phyloP scores from a whole-genome alignment of 2,888 invertebrate genomes.

The Zele albiditarsus region DNA sequence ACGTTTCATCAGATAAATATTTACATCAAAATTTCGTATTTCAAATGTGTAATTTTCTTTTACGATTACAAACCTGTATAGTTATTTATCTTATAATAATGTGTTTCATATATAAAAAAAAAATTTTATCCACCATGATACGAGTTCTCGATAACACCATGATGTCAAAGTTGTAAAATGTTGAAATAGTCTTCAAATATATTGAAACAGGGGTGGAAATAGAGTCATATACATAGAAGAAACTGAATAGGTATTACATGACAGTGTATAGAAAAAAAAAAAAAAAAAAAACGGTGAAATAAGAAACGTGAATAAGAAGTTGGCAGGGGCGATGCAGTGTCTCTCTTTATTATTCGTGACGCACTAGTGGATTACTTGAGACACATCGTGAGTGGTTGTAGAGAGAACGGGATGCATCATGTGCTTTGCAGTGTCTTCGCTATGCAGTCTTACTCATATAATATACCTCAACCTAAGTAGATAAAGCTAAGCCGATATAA shows the following conservation, averaged over 20 bases:
- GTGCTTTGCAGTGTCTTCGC: conserved; percentile 17
- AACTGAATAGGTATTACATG: not conserved
- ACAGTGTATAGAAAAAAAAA: not conserved
- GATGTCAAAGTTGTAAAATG: not conserved
- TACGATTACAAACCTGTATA: too few species aligned
- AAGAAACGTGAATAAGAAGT: not conserved
- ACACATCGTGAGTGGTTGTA: not conserved
- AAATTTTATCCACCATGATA: not conserved
- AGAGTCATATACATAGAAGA: not conserved
- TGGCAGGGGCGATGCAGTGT: not conserved
- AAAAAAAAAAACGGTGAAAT: not conserved
- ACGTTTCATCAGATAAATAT: too few species aligned
- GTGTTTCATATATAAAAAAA: too few species aligned
- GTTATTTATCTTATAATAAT: too few species aligned
- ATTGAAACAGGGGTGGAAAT: not conserved
- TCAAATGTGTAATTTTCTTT: too few species aligned
- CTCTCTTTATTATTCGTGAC: conserved; percentile 46
- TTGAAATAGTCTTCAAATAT: not conserved
- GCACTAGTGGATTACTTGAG: not conserved
- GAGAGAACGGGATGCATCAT: conserved; percentile 1
- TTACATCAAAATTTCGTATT: too few species aligned
- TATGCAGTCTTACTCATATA: not conserved
- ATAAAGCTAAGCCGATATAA: conserved; percentile 48
- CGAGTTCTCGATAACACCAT: not conserved
- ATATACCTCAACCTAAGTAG: conserved; percentile 37